Percentiles rank a stretch among this genome's conserved stretches.
These are phyloP conservation scores for Sitta europaea DNA, from an alignment of 2,113 vertebrate species.

Conservation along the genomic window DNA sequence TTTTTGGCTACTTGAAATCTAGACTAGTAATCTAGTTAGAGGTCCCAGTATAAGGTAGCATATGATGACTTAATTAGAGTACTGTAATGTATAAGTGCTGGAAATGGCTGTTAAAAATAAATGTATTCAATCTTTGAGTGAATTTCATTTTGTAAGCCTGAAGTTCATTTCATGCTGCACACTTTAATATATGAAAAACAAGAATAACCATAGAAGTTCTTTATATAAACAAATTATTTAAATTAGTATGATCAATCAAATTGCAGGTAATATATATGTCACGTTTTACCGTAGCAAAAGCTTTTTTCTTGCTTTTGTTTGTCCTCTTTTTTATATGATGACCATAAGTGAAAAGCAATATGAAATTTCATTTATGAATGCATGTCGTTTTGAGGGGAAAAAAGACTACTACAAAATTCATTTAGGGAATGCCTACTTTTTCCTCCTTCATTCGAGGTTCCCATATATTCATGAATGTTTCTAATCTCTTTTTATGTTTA, in stretches of 20 bases:
- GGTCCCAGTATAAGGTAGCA: background rate
- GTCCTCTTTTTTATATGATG: background rate
- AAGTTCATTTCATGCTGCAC: background rate
- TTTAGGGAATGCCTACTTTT: background rate
- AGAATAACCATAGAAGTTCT: background rate
- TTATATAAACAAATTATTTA: background rate
- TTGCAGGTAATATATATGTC: background rate
- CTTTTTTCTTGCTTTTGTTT: background rate
- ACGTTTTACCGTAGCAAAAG: background rate
- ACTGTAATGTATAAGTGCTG: background rate
- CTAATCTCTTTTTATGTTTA: slow-evolving; percentile 48
- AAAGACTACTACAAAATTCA: background rate
- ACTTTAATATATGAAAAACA: background rate
- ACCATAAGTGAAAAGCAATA: background rate
- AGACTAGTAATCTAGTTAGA: background rate
- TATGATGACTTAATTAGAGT: background rate
- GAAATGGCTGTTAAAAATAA: background rate
- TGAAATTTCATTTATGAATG: background rate
- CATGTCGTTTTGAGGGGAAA: background rate
- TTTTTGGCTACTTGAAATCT: background rate
- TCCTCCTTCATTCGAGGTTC: background rate
- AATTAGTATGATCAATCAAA: background rate
- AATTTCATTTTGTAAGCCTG: background rate
- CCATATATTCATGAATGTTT: slow-evolving; percentile 44
- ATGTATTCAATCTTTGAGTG: background rate